Evolutionary conservation across 2,113 vertebrate species (phyloP).

Genomic region (Columba livia): DNA sequence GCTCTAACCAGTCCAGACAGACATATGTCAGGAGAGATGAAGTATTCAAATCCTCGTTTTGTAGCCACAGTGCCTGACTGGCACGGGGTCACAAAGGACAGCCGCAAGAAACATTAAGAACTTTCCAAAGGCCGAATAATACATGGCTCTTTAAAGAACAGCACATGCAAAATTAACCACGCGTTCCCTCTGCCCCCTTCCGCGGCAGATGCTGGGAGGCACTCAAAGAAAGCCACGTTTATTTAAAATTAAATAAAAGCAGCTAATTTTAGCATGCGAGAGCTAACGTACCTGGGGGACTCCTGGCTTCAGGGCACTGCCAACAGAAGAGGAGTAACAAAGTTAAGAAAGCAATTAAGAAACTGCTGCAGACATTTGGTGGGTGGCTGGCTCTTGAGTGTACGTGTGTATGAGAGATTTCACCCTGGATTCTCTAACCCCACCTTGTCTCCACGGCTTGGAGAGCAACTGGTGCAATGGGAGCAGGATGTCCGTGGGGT

Average conservation of each 20-base stretch:
- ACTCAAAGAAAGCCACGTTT: not conserved
- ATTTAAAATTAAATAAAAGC: slow-evolving; percentile 57
- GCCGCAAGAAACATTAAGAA: not conserved
- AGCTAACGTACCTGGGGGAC: slow-evolving; percentile 27
- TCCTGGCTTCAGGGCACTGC: slow-evolving; percentile 43
- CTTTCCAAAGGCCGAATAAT: not conserved
- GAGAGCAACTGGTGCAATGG: not conserved
- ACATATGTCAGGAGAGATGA: not conserved
- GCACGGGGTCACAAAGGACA: not conserved
- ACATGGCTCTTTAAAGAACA: not conserved
- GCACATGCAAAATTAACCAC: not conserved
- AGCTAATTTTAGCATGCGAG: slow-evolving; percentile 43
- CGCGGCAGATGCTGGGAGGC: not conserved
- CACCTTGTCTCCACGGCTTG: fast-evolving
- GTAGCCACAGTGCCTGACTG: not conserved
- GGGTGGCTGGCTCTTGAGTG: not conserved
- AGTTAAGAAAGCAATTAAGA: slow-evolving; percentile 52
- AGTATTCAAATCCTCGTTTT: not conserved
- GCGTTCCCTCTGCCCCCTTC: not conserved
- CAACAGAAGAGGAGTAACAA: slow-evolving; percentile 11
- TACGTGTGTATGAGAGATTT: fast-evolving
- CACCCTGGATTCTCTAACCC: not conserved
- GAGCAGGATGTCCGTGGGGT: no score
- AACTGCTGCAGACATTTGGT: not conserved
- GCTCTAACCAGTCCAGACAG: not conserved